Conservation (phyloP, 2,797 vertebrate species). For the Alosa sapidissima region DNA sequence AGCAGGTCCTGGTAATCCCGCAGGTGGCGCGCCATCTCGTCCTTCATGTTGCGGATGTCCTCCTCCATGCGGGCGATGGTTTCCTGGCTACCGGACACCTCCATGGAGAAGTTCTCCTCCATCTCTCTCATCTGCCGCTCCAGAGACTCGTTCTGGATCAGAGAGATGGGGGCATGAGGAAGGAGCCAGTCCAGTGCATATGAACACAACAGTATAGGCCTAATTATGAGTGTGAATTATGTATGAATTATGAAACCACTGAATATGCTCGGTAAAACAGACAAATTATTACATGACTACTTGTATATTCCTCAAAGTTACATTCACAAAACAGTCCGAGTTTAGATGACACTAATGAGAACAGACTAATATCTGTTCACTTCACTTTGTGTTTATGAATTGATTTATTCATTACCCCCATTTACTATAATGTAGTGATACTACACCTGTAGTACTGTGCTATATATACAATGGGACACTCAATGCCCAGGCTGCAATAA, state of each 20-base stretch:
- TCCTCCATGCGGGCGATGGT: slow-evolving; percentile 86
- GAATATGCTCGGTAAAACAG: neutral
- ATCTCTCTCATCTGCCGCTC: slow-evolving; percentile 92
- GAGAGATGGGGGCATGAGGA: neutral
- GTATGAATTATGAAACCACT: neutral
- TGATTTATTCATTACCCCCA: no score
- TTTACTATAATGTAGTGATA: no score
- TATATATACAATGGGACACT: no score
- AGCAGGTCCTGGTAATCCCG: slow-evolving; percentile 94
- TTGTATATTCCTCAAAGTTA: neutral
- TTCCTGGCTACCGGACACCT: slow-evolving; percentile 87
- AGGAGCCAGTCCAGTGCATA: no score
- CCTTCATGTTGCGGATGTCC: slow-evolving; percentile 94
- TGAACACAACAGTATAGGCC: no score
- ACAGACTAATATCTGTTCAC: neutral
- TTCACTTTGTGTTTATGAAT: neutral
- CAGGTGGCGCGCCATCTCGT: slow-evolving; percentile 93
- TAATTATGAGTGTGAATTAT: no score
- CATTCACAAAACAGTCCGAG: neutral
- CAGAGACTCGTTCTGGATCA: slow-evolving; percentile 87
- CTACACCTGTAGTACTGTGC: no score
- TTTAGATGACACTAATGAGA: neutral
- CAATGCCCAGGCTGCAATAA: no score
- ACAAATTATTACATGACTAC: neutral
- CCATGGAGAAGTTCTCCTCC: slow-evolving; percentile 88